Evolutionary conservation across 1,140 invertebrate species (phyloP).

Genomic region (Ctenoplectra terminalis): DNA sequence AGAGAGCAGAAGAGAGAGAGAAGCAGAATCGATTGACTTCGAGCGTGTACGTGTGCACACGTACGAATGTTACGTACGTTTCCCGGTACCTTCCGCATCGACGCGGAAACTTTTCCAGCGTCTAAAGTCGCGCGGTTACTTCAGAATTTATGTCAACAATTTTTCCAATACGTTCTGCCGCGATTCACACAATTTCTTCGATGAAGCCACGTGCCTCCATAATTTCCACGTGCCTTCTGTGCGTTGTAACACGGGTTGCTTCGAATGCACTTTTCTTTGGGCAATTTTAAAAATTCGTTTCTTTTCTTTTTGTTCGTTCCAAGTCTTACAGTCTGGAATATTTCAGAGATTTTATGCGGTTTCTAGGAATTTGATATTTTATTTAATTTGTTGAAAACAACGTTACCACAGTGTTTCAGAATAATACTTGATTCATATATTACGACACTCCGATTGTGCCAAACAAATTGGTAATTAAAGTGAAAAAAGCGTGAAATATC

Average conservation of each 20-base stretch:
- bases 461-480: too few species aligned
- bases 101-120: conserved; percentile 26
- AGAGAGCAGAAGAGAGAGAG: too few species aligned
- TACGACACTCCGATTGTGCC: background rate
- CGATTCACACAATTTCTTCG: background rate
- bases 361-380: too few species aligned
- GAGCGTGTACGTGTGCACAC: background rate
- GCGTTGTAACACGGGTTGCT: background rate
- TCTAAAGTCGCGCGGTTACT: background rate
- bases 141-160: conserved; percentile 40
- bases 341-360: too few species aligned
- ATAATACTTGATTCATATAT: background rate
- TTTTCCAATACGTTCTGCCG: conserved; percentile 16
- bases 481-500: background rate
- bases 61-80: background rate
- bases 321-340: too few species aligned
- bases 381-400: too few species aligned
- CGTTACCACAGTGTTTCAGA: background rate
- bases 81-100: conserved; percentile 16
- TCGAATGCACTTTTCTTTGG: background rate
- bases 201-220: background rate
- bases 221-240: background rate
- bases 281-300: background rate
- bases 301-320: background rate
- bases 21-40: conserved; percentile 8